Base-by-base conservation (phyloP, 2,888 invertebrate species). In the Xestoiulus laeticollis region DNA sequence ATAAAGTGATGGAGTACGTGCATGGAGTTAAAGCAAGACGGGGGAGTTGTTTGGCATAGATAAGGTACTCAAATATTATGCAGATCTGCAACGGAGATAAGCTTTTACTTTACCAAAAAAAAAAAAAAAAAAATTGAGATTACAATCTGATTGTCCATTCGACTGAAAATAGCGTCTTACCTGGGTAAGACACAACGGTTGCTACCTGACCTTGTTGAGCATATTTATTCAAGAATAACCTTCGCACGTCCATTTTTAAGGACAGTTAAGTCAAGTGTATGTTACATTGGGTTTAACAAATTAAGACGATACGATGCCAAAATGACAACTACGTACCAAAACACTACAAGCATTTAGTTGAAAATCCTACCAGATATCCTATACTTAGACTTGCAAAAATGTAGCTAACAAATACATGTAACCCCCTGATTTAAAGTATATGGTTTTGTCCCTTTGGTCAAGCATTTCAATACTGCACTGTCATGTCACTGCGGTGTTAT, bases 21-120 rank as follows among this genome's bases (percentile, higher is more conserved):
- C 16, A 30, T 30, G 78, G 78, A 30, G 78, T 30, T n/a, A 78
- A 14, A 14, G 30, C 78, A 78, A 30, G 78, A 30, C 30, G 78
- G 78, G 78, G 78, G 78, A 78, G 78, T 78, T 78, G 78, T 78
- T 78, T 78, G 78, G 78, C 78, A 30, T 78, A 26, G 78, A 78
- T 78, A 78, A 78, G 30, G 78, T 32, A 26, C 78, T 78, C 78
- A 78, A 78, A 78, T 78, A 78, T 78, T 78, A 78, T 78, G 30
- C 78, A 78, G 78, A 78, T 78, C 78, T 78, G 78, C 78, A 14
- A 78, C 12, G 30, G 14, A 30, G 78, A 78, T 78, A 78, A 78
- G 30, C 16, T 30, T 26, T 26, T 78, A 16, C 78, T 32, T 26
- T 38, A 1, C 6, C 5, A 38, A 38, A 48, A 48, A 48, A 78